Evolutionary conservation across 37 sponge, comb jelly and placozoan species (phyloP), one percentile per base, ranked within the genome.

Genomic region (Aplysina aerophoba): DNA sequence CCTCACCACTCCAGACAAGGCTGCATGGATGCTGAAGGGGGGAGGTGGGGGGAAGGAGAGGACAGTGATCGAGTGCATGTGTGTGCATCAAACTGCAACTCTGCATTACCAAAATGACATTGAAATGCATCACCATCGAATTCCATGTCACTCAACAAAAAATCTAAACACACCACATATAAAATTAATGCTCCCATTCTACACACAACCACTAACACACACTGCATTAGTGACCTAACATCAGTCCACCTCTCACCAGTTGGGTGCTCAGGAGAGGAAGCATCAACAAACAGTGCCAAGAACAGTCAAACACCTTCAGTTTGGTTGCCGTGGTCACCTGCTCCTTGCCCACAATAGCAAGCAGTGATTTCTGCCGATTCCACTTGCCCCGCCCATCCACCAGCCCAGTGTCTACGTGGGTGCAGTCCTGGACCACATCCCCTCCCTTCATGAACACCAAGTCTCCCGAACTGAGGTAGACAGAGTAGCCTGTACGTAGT

Each of bases 401-500:
- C 37, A 90, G 24, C 4, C 65, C 60, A 0, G 90, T 90, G 55
- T 75, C 58, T 21, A 67, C 55, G 31, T 74, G 81, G 55, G 54
- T 38, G 61, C 79, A 60, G 1, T 59, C 25, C 0, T 38, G 13
- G 3, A 12, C 33, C 31, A 22, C 54, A 40, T 54, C 37, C 20
- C 54, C 44, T 36, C 54, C 38, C 16, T 24, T 19, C n/a, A 90
- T 21, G n/a, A 85, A 41, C 0, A 85, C 71, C 14, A 85, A 55
- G 16, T 85, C 86, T 12, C 90, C 90, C 60, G 85, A 82, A n/a
- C 13, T 58, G 25, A 90, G 77, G 67, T 90, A 90, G 5, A 50
- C 78, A 15, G 90, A 69, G 55, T 75, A 75, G 16, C 54, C 78
- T 75, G 25, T 25, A 75, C 3, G 28, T 14, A 67, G 69, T 14